These are phyloP conservation scores for Julus scanicus DNA, from an alignment of 2,888 invertebrate genomes.

Conservation along the genomic window DNA sequence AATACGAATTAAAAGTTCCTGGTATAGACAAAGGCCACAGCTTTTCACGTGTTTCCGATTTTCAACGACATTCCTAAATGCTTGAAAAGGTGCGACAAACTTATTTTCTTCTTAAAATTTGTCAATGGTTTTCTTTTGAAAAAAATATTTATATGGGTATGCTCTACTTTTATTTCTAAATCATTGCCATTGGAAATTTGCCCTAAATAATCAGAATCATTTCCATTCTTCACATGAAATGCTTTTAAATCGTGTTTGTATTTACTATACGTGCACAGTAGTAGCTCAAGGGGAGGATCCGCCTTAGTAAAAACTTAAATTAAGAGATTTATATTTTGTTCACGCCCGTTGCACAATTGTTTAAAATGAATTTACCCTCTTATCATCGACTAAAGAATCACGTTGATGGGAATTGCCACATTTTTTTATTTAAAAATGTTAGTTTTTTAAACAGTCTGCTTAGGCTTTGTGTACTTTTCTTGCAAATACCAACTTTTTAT, in stretches of 20 bases:
- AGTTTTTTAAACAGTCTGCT: neutral
- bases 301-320: neutral
- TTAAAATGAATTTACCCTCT: neutral
- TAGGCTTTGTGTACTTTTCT: neutral
- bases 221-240: slow-evolving; percentile 15
- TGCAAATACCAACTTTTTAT: neutral
- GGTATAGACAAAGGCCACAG: neutral
- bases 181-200: slow-evolving; percentile 1
- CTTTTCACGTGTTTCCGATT: neutral
- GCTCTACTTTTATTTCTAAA: neutral
- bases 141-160: neutral
- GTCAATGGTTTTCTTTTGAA: neutral
- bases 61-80: neutral
- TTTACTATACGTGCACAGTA: too few relatives aligned
- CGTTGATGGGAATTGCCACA: neutral
- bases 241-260: neutral
- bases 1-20: too few relatives aligned
- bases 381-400: neutral
- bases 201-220: neutral
- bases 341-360: slow-evolving; percentile 4
- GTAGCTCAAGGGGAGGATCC: slow-evolving; percentile 3
- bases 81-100: neutral
- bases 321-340: neutral
- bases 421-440: neutral
- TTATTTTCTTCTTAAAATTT: too few relatives aligned